Percentiles rank a stretch among this genome's conserved stretches.
Evolutionary conservation across 2,888 invertebrate genomes (phyloP).

Genomic region (Cordilura impudica): DNA sequence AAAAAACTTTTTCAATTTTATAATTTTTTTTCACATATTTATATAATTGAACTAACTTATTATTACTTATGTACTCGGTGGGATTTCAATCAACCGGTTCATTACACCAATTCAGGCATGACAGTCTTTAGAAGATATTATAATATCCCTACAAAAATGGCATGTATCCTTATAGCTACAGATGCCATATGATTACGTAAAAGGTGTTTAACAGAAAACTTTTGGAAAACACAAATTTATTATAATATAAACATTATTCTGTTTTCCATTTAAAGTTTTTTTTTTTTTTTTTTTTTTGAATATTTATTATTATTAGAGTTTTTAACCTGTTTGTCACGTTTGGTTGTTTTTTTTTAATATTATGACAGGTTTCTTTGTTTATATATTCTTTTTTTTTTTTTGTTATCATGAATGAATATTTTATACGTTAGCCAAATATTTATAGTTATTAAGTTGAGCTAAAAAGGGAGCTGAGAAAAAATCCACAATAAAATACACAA

Average conservation of each 20-base stretch:
- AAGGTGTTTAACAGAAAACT: too few relatives aligned
- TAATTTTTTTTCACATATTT: too few relatives aligned
- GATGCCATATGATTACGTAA: too few relatives aligned
- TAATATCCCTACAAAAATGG: neutral
- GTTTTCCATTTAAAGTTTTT: neutral
- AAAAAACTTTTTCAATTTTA: too few relatives aligned
- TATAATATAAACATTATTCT: too few relatives aligned
- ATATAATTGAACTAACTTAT: too few relatives aligned
- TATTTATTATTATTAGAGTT: neutral
- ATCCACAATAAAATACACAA: neutral
- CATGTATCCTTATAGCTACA: too few relatives aligned
- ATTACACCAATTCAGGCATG: neutral
- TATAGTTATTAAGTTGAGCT: neutral
- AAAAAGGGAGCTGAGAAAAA: neutral
- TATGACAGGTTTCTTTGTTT: neutral
- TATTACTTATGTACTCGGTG: too few relatives aligned
- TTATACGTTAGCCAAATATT: neutral
- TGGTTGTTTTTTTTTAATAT: neutral
- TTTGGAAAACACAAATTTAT: neutral
- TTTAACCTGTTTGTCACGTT: slow-evolving; percentile 7
- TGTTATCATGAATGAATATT: neutral
- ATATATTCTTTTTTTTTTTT: too few relatives aligned
- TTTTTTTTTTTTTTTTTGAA: too few relatives aligned
- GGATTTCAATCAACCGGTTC: neutral
- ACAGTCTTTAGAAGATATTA: neutral